Evolutionary conservation across 2,797 vertebrate genomes (phyloP).

Genomic region (Micropoecilia bifurca): DNA sequence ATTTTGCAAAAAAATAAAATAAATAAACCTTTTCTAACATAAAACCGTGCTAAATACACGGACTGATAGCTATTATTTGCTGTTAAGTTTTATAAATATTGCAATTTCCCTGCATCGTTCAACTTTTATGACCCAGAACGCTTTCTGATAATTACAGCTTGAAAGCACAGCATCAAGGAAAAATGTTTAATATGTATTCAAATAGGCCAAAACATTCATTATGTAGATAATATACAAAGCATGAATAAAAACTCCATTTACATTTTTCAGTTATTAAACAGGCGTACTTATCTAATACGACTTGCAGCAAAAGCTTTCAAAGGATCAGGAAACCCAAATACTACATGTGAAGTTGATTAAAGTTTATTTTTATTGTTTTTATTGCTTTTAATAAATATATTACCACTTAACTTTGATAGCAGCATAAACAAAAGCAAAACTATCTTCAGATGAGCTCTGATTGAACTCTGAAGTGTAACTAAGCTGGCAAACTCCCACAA

Average conservation of each 20-base stretch:
- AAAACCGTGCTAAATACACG: conserved; percentile 4
- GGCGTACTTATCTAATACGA: conserved; percentile 52
- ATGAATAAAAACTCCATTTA: conserved; percentile 64
- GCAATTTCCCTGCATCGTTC: conserved; percentile 17
- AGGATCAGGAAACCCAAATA: conserved; percentile 34
- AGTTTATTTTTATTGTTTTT: conserved; percentile 14
- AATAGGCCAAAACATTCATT: conserved; percentile 68
- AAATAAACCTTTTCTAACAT: background rate
- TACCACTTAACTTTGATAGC: conserved; percentile 40
- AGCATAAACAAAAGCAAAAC: conserved; percentile 50
- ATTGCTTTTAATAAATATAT: conserved; percentile 37
- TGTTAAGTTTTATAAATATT: conserved; percentile 48
- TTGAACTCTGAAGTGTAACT: conserved; percentile 43
- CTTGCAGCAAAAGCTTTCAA: conserved; percentile 48
- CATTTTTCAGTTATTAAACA: conserved; percentile 64
- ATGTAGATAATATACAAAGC: conserved; percentile 69
- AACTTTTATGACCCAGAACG: conserved; percentile 28
- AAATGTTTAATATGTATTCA: conserved; percentile 67
- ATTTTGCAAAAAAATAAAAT: background rate
- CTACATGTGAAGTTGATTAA: conserved; percentile 33
- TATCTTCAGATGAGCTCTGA: conserved; percentile 25
- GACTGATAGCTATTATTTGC: conserved; percentile 19
- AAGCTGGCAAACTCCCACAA: conserved; percentile 25
- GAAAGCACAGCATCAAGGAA: conserved; percentile 37
- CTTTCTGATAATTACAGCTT: conserved; percentile 44